phyloP scores from a whole-genome alignment of 92 coral and sea anemone genomes.

The Porites lobata region DNA sequence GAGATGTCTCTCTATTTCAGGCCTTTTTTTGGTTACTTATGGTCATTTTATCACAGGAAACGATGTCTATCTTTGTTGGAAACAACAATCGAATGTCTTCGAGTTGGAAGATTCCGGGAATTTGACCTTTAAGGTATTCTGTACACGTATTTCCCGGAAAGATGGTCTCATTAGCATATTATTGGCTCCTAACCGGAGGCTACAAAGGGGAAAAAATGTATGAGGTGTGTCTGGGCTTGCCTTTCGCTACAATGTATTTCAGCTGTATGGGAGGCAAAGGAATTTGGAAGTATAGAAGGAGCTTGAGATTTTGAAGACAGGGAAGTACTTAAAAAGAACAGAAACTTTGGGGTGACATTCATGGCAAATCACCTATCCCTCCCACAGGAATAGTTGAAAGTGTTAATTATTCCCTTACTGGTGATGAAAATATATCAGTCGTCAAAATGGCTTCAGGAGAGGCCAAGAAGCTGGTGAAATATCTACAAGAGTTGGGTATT shows the following conservation, averaged over 20 bases:
- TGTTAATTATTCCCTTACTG: not conserved
- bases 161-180: not conserved
- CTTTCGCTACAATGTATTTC: no score
- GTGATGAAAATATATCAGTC: not conserved
- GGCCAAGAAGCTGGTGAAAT: not conserved
- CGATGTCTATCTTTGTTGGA: not conserved
- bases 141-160: conserved; percentile 23
- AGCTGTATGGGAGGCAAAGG: no score
- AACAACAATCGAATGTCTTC: not conserved
- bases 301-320: no score
- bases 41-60: not conserved
- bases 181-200: not conserved
- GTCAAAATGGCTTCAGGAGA: conserved; percentile 3
- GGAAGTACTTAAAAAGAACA: no score
- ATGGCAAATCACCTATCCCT: not conserved
- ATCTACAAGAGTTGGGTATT: not conserved
- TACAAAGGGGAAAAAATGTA: no score
- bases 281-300: no score
- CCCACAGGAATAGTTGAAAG: not conserved
- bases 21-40: not conserved
- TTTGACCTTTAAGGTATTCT: not conserved
- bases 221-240: no score
- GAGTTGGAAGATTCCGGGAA: not conserved
- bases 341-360: not conserved
- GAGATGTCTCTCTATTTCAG: not conserved